A percentile compares a stretch with the other conserved stretches of the same genome.
Conservation (phyloP, 2,888 invertebrate genomes). For the Clivina fossor region DNA sequence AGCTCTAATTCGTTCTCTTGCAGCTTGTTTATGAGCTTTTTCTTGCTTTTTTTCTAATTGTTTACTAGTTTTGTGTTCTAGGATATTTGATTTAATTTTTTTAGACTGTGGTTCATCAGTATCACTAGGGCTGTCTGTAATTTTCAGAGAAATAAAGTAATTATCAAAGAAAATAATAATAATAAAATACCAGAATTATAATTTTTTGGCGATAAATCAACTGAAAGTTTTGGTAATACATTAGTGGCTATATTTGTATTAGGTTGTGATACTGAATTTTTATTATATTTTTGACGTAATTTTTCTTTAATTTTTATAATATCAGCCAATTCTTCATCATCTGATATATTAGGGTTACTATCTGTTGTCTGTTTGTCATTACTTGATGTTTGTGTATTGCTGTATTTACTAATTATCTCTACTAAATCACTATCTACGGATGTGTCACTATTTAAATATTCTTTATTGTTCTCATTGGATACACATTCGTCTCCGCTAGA, state of each 20-base stretch:
- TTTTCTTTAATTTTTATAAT: neutral
- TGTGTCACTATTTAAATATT: constrained; percentile 18
- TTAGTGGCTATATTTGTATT: too few species aligned
- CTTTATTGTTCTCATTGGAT: neutral
- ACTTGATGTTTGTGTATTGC: neutral
- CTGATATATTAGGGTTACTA: constrained; percentile 8
- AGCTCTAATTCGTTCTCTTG: constrained; percentile 38
- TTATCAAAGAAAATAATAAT: too few species aligned
- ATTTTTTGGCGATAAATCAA: too few species aligned
- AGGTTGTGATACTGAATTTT: too few species aligned
- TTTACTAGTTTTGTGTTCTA: constrained; percentile 17
- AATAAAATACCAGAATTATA: too few species aligned
- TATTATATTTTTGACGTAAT: constrained; percentile 13
- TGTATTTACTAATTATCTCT: constrained; percentile 19
- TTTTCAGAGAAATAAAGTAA: too few species aligned
- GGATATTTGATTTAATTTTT: constrained; percentile 8
- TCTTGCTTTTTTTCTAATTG: constrained; percentile 35
- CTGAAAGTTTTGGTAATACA: neutral
- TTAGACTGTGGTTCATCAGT: constrained; percentile 2
- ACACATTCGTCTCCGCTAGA: constrained; percentile 23
- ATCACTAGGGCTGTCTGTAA: neutral
- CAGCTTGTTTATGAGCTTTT: constrained; percentile 32
- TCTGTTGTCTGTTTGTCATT: constrained; percentile 1
- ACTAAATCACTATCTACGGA: constrained; percentile 12
- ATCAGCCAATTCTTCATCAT: constrained; percentile 14